Evolutionary conservation across 2,888 invertebrate genomes (phyloP), one percentile per base, ranked within the genome.

Genomic region (Argyresthia albistria): DNA sequence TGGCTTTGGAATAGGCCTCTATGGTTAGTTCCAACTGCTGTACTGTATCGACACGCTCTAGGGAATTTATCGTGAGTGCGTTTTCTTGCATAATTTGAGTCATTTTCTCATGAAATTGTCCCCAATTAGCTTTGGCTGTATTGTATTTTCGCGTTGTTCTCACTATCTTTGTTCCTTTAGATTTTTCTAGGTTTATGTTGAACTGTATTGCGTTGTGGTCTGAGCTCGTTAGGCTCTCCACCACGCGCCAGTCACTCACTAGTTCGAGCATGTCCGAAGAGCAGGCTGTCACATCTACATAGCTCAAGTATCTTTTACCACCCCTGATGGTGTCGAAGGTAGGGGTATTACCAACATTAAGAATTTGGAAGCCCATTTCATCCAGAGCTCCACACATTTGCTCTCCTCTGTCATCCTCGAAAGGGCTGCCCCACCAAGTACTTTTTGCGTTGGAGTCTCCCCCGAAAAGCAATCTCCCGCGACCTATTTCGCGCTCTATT

Each of bases 71-170:
- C n/a, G n/a, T n/a, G n/a, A n/a, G n/a, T n/a, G n/a, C n/a, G n/a
- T n/a, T n/a, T n/a, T n/a, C n/a, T n/a, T n/a, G n/a, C n/a, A n/a
- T n/a, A n/a, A n/a, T n/a, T n/a, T n/a, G n/a, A n/a, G n/a, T n/a
- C n/a, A 35, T 54, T 36, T 8, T 11, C 14, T 10, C 46, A 11
- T 42, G 6, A 25, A 54, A 54, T 8, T 25, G 0, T 35, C 4
- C 10, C 54, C 54, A 54, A 12, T 52, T 49, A 14, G 39, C 52
- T 25, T 60, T 61, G 46, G 56, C 60, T 9, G 59, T 59, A 52
- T 61, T 59, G 36, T 58, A 8, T 54, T 12, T 58, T 55, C 12
- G 57, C 59, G 8, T 61, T 46, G 14, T 12, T 1, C 6, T 4
- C 9, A 10, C 16, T 4, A 4, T 8, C 4, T n/a, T 4, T 15